phyloP scores from a whole-genome alignment of 2,888 invertebrate genomes.

The Chloroclysta siterata region DNA sequence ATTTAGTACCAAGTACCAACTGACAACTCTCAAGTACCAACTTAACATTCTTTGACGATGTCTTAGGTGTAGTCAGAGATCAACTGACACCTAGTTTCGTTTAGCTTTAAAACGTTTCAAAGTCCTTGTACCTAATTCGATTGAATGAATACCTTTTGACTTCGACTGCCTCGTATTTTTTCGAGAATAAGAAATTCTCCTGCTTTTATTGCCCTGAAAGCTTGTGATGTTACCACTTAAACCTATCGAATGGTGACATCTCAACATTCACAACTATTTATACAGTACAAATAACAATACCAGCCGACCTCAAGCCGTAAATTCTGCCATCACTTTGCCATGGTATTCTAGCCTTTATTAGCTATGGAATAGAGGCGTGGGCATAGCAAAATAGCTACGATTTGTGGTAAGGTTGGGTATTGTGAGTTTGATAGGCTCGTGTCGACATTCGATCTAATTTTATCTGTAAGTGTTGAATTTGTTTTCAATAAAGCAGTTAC shows the following conservation, averaged over 20 bases:
- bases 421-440: conserved; percentile 39
- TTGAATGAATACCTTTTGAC: no score
- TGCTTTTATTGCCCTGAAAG: background rate
- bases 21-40: no score
- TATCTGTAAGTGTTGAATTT: conserved; percentile 2
- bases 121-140: no score
- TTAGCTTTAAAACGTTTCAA: no score
- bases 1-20: no score
- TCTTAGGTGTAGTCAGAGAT: no score
- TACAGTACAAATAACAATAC: conserved; percentile 35
- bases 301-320: background rate
- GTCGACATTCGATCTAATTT: conserved; percentile 40
- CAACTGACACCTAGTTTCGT: no score
- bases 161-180: no score
- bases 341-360: conserved; percentile 14
- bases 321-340: background rate
- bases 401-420: conserved; percentile 33
- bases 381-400: conserved; percentile 8
- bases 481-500: background rate
- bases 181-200: no score
- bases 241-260: conserved; percentile 34
- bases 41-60: no score
- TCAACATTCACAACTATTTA: conserved; percentile 32
- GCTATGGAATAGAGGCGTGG: conserved; percentile 2
- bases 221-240: conserved; percentile 11